These are phyloP conservation scores for Pteruthius melanotis DNA, from an alignment of 2,113 vertebrate species.

Conservation along the genomic window DNA sequence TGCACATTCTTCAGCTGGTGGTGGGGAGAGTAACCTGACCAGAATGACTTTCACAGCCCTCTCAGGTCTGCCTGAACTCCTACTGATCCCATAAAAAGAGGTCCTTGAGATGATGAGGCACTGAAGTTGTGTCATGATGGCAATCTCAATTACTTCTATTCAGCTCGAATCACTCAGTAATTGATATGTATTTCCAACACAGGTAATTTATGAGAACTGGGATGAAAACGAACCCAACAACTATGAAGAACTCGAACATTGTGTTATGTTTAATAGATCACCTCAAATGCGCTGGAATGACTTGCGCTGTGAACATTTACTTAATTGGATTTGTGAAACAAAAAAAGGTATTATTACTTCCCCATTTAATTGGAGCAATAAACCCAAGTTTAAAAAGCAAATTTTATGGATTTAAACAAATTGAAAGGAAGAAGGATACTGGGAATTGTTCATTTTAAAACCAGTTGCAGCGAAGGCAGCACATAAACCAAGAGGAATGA, in stretches of 20 bases:
- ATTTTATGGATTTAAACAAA: not conserved
- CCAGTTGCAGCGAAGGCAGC: not conserved
- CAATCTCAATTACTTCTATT: not conserved
- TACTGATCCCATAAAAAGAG: not conserved
- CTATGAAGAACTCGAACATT: conserved; percentile 77
- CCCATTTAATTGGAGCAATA: not conserved
- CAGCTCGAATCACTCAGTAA: not conserved
- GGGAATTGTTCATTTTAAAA: not conserved
- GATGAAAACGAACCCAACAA: conserved; percentile 86
- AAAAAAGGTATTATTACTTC: conserved; percentile 75
- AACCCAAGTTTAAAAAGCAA: not conserved
- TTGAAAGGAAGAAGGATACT: not conserved
- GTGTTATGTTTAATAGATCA: conserved; percentile 73
- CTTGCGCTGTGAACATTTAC: conserved; percentile 75
- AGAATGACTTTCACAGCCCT: not conserved
- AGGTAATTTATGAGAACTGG: conserved; percentile 85
- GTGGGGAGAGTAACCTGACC: not conserved
- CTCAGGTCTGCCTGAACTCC: not conserved
- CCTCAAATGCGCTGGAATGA: conserved; percentile 83
- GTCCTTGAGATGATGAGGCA: not conserved
- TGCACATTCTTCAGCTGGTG: not conserved
- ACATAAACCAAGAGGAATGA: not conserved
- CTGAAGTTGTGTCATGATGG: not conserved
- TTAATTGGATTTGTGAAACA: conserved; percentile 90
- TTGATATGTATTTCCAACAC: not conserved